A percentile compares a stretch with the other conserved stretches of the same genome.
Conservation (phyloP, 23 tunicate genomes). For the Halocynthia roretzi region DNA sequence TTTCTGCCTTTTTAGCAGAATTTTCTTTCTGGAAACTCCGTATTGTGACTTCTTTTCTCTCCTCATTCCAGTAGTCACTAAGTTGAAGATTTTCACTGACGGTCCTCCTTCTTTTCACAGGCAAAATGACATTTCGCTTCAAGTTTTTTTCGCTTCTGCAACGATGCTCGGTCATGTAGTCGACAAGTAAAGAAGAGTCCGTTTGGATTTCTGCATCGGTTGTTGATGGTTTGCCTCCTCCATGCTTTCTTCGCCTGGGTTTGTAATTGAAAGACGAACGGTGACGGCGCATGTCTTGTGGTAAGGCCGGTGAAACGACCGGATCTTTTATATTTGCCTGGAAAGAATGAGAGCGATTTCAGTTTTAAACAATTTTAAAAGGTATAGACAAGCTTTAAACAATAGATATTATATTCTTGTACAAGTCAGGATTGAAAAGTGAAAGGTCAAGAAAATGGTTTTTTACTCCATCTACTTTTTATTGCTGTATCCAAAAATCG, state of each 20-base stretch:
- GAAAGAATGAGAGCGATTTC: too few species aligned
- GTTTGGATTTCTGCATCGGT: slow-evolving; percentile 15
- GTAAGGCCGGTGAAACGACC: slow-evolving; percentile 78
- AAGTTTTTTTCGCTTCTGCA: slow-evolving; percentile 22
- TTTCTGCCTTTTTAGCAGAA: background rate
- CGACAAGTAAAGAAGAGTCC: background rate
- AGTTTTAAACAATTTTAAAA: too few species aligned
- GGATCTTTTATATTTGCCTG: slow-evolving; percentile 49
- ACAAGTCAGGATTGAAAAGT: too few species aligned
- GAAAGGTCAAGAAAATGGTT: too few species aligned
- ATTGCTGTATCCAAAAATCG: too few species aligned
- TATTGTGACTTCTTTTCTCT: background rate
- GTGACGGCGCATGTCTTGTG: slow-evolving; percentile 45
- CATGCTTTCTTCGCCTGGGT: background rate
- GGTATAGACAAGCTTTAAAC: background rate
- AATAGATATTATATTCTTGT: background rate
- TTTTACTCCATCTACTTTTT: too few species aligned
- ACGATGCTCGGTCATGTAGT: background rate
- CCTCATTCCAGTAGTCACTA: background rate
- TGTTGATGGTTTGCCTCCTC: slow-evolving; percentile 3
- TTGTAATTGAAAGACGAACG: background rate
- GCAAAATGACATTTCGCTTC: slow-evolving; percentile 2
- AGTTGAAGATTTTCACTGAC: slow-evolving; percentile 15
- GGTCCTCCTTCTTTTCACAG: slow-evolving; percentile 15
- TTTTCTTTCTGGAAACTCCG: background rate